These are phyloP conservation scores for Macrosiphum euphorbiae DNA, from an alignment of 2,888 invertebrate genomes.

Conservation along the genomic window DNA sequence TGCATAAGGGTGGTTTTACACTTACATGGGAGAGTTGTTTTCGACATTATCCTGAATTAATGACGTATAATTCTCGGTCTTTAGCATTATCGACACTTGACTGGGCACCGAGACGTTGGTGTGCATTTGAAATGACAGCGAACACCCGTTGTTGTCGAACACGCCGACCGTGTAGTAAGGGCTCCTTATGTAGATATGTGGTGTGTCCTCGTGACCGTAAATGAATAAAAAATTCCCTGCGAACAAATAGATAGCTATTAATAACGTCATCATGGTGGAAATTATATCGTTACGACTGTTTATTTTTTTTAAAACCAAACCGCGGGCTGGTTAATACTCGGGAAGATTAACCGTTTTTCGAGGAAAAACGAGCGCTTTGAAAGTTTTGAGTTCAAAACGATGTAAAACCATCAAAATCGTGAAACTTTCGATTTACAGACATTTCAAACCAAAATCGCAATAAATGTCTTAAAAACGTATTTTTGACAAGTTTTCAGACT, in stretches of 20 bases:
- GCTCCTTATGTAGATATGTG: constrained; percentile 38
- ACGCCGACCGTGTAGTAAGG: constrained; percentile 46
- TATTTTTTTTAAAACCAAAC: neutral
- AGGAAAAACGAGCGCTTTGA: neutral
- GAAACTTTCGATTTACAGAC: neutral
- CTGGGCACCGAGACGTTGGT: constrained; percentile 54
- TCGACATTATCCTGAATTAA: constrained; percentile 58
- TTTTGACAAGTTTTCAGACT: neutral
- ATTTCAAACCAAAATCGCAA: neutral
- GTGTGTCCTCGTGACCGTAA: constrained; percentile 6
- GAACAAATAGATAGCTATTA: constrained; percentile 20
- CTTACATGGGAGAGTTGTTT: constrained; percentile 47
- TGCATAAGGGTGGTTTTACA: constrained; percentile 9
- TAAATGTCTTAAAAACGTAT: neutral
- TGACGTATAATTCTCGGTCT: constrained; percentile 51
- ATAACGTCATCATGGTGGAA: neutral
- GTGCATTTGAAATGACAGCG: constrained; percentile 61
- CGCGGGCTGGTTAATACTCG: neutral
- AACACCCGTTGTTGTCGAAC: constrained; percentile 62
- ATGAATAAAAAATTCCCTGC: constrained; percentile 56
- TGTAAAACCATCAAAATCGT: neutral
- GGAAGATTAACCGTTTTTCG: neutral
- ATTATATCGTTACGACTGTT: neutral
- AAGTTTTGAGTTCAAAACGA: neutral
- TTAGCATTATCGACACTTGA: constrained; percentile 50